A percentile compares a stretch with the other conserved stretches of the same genome.
Evolutionary conservation across 2,888 invertebrate species (phyloP).

Genomic region (Bruchidius siliquastri): DNA sequence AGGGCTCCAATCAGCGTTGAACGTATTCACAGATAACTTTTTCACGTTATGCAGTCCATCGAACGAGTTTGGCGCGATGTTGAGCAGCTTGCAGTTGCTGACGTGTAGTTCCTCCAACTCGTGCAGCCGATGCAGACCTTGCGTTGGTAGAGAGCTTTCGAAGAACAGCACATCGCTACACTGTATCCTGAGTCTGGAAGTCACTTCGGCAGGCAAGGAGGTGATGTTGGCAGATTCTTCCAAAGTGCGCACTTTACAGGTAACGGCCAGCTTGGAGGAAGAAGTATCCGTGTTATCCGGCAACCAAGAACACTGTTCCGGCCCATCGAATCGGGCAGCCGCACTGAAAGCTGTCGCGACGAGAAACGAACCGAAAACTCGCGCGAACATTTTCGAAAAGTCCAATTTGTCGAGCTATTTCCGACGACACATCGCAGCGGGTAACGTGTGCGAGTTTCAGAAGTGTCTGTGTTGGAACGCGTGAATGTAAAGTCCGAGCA

Average conservation of each 20-base stretch:
- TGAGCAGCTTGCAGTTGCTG: conserved; percentile 74
- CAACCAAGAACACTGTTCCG: conserved; percentile 49
- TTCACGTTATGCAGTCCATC: conserved; percentile 75
- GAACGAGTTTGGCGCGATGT: conserved; percentile 72
- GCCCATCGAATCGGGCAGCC: conserved; percentile 43
- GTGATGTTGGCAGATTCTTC: conserved; percentile 66
- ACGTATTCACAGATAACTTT: conserved; percentile 71
- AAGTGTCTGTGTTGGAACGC: not conserved
- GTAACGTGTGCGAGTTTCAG: not conserved
- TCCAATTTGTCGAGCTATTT: conserved; percentile 28
- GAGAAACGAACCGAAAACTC: conserved; percentile 46
- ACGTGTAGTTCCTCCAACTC: conserved; percentile 72
- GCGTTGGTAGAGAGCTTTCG: conserved; percentile 70
- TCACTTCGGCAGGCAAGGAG: conserved; percentile 64
- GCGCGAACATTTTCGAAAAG: conserved; percentile 50
- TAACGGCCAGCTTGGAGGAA: conserved; percentile 52
- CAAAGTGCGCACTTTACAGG: conserved; percentile 67
- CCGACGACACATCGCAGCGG: conserved; percentile 15
- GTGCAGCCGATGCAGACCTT: conserved; percentile 61
- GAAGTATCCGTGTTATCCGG: conserved; percentile 49
- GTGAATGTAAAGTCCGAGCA: not conserved
- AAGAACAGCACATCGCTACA: conserved; percentile 75
- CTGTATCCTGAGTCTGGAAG: conserved; percentile 66
- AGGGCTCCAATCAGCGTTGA: conserved; percentile 74
- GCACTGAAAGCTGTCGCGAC: conserved; percentile 24